A percentile compares a stretch with the other conserved stretches of the same genome.
Conservation (phyloP, 2,888 invertebrate species). For the Heliconius ethilla region DNA sequence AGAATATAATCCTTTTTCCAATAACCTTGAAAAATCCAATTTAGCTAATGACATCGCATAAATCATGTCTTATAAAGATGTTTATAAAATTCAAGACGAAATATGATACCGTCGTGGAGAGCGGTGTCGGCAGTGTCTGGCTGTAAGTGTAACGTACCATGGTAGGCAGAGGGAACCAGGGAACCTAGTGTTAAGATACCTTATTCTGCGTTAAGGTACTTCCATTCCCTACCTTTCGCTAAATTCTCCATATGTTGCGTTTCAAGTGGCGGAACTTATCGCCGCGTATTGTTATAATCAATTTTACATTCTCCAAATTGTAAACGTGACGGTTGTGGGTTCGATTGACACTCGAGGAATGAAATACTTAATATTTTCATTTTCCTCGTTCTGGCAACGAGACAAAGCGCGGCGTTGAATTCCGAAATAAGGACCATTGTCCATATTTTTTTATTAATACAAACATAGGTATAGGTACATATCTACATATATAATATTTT, state of each 20-base stretch:
- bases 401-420: not conserved
- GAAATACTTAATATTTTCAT: not conserved
- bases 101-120: not conserved
- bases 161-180: no score
- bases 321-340: not conserved
- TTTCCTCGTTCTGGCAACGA: not conserved
- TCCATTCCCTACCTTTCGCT: no score
- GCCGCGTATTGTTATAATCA: no score
- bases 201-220: no score
- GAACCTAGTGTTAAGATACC: no score
- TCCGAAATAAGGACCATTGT: not conserved
- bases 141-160: no score
- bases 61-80: constrained; percentile 6
- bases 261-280: no score
- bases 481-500: no score
- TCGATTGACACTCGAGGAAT: not conserved
- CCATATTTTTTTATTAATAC: no score
- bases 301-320: not conserved
- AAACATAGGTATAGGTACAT: no score
- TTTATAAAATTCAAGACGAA: not conserved
- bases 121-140: not conserved
- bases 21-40: constrained; percentile 24
- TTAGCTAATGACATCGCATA: constrained; percentile 18
- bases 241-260: no score
- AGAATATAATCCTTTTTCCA: constrained; percentile 19